Evolutionary conservation across 2,113 vertebrate species (phyloP), one percentile per base, ranked within the genome.

Genomic region (Podiceps cristatus): DNA sequence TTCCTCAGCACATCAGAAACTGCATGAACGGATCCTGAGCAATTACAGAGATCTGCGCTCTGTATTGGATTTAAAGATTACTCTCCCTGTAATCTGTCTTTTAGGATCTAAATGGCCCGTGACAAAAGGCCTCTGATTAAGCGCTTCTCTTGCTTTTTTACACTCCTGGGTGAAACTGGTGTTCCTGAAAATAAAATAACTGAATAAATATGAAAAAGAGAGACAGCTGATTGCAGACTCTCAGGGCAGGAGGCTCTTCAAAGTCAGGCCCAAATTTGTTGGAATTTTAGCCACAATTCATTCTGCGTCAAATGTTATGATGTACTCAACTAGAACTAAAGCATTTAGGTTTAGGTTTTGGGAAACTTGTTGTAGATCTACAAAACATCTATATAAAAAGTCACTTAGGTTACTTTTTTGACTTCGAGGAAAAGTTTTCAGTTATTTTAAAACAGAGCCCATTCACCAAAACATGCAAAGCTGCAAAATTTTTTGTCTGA

Each of bases 81-180:
- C 58, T 69, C 55, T 91, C 53, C 59, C 76, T 93, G 81, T 96
- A 88, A 88, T 92, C 83, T 87, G 55, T 72, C 90, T 82, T 81
- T 90, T 95, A 87, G 74, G 86, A 96, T 88, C 86, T 86, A 96
- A 96, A 96, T 95, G 96, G 74, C n/a, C 93, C 35, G 2, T 91
- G 77, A 93, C 91, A 66, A 91, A 90, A 93, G 84, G 53, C 66
- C n/a, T 75, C 53, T 96, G 93, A 96, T 92, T 89, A 96, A 95
- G 35, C 6, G 2, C 63, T 85, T 76, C 77, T 94, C 92, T 92
- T 91, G 74, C 91, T 91, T 76, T 93, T 76, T 78, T 91, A 81
- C 60, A 89, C 45, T 87, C 94, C 40, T 86, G 56, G 68, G 68
- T 96, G 86, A 95, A 96, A 81, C 56, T 35, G 19, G 40, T 89